phyloP scores from a whole-genome alignment of 2,888 invertebrate species.

The Chalcis sispes region DNA sequence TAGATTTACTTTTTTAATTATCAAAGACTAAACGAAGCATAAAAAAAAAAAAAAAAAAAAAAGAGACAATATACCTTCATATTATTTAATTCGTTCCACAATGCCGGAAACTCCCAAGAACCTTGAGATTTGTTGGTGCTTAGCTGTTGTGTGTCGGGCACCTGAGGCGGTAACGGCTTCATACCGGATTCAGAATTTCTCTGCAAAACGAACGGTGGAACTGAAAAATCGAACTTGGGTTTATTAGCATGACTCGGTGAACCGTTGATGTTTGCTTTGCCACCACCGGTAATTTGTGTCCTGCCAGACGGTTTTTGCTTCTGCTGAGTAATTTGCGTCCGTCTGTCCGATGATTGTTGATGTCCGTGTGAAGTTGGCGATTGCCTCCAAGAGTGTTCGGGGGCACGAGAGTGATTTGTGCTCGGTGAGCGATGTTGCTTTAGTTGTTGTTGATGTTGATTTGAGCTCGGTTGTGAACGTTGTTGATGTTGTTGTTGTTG shows the following conservation, averaged over 20 bases:
- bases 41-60: neutral
- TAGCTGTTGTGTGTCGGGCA: constrained; percentile 5
- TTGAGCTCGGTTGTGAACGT: constrained; percentile 4
- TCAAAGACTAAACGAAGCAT: too few relatives aligned
- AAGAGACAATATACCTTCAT: constrained; percentile 62
- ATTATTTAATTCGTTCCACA: constrained; percentile 74
- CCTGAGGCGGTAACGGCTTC: neutral
- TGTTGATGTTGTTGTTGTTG: constrained; percentile 9
- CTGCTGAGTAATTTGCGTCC: too few relatives aligned
- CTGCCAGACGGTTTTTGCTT: neutral
- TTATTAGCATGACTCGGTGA: constrained; percentile 23
- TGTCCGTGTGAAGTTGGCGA: constrained; percentile 41
- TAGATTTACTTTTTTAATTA: too few relatives aligned
- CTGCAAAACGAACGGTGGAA: constrained; percentile 27
- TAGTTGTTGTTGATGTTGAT: constrained; percentile 14
- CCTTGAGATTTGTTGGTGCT: constrained; percentile 37
- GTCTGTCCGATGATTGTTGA: neutral
- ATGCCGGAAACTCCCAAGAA: constrained; percentile 71
- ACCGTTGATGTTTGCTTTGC: neutral
- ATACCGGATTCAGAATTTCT: neutral
- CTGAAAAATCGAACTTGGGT: constrained; percentile 13
- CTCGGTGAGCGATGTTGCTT: neutral
- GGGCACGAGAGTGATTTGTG: neutral
- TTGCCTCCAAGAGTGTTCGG: constrained; percentile 16
- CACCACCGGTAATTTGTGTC: neutral